phyloP scores from a whole-genome alignment of 2,113 vertebrate genomes.

The Amphilophus citrinellus region DNA sequence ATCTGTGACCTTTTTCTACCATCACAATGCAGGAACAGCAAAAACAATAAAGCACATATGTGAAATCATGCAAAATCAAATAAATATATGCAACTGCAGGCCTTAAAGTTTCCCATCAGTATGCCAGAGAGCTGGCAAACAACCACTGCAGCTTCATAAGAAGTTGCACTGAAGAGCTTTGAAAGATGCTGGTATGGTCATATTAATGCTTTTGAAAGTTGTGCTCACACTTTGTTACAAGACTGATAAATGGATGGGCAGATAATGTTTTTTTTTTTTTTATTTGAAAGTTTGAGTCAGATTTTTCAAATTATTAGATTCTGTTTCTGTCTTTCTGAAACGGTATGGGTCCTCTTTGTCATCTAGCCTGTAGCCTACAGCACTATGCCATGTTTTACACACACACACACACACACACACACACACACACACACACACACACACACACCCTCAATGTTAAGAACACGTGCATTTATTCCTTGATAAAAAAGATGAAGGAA shows the following conservation, averaged over 20 bases:
- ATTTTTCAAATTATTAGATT: too few species aligned
- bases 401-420: neutral
- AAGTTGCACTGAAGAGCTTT: too few species aligned
- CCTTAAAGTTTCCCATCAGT: neutral
- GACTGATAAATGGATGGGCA: neutral
- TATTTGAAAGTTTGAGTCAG: too few species aligned
- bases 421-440: neutral
- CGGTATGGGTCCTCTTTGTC: neutral
- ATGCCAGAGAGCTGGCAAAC: neutral
- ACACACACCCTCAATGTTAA: neutral
- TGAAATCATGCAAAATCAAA: neutral
- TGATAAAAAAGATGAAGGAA: neutral
- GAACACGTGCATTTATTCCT: accelerated
- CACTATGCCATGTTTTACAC: neutral
- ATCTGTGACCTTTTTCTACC: neutral
- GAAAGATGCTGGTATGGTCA: too few species aligned
- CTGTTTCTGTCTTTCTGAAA: neutral
- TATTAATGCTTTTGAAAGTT: neutral
- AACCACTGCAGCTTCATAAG: neutral
- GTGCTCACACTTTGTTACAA: neutral
- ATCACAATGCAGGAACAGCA: neutral
- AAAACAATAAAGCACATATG: neutral
- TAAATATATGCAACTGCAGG: neutral
- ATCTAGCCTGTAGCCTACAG: neutral
- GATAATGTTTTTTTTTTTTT: neutral